These are phyloP conservation scores for Microtus oregoni DNA, from an alignment of 2,113 vertebrate genomes.

Conservation along the genomic window DNA sequence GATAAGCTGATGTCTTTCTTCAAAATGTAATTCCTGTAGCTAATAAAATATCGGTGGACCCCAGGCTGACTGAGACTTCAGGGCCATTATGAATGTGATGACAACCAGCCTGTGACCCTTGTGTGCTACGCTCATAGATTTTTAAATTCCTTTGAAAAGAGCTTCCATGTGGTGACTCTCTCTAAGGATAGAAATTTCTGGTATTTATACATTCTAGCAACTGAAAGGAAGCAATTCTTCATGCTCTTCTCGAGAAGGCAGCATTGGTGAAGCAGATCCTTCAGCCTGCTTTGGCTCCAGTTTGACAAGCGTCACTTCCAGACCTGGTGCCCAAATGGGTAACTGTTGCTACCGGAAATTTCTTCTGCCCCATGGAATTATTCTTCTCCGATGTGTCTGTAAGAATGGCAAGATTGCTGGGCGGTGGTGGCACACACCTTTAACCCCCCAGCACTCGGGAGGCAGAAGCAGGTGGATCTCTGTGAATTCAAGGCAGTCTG, in stretches of 20 bases:
- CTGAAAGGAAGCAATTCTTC: constrained; percentile 14
- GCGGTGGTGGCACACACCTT: not conserved
- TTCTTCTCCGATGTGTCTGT: not conserved
- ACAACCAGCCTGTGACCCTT: constrained; percentile 17
- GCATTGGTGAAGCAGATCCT: not conserved
- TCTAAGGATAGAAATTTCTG: constrained; percentile 49
- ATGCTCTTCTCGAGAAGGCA: constrained; percentile 37
- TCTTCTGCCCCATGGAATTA: not conserved
- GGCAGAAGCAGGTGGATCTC: not conserved
- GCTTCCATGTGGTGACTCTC: constrained; percentile 62
- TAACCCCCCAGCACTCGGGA: not conserved
- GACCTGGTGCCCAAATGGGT: not conserved
- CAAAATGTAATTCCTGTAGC: constrained; percentile 46
- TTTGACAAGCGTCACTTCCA: constrained; percentile 31
- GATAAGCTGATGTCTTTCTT: constrained; percentile 64
- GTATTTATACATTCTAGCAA: constrained; percentile 23
- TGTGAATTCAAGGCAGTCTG: not conserved
- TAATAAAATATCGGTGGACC: constrained; percentile 50
- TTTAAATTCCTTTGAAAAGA: constrained; percentile 66
- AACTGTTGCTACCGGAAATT: not conserved
- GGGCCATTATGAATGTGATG: constrained; percentile 55
- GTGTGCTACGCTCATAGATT: constrained; percentile 11
- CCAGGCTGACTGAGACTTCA: not conserved
- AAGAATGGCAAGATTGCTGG: not conserved
- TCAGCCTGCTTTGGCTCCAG: constrained; percentile 7